Evolutionary conservation across 2,113 vertebrate species (phyloP).

Genomic region (Pipra filicauda): DNA sequence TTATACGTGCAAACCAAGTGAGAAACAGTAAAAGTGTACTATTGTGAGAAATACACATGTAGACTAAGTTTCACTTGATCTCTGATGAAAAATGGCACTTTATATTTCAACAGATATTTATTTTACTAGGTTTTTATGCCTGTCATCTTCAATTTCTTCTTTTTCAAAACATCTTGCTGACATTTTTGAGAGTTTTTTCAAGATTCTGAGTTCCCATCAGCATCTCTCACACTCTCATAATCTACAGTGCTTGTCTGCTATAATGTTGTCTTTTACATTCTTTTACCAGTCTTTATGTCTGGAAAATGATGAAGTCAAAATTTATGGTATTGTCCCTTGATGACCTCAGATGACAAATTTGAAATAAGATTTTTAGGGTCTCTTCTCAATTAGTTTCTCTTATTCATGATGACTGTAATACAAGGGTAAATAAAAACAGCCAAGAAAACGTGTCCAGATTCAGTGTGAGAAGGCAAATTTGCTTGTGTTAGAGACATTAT

Average conservation of each 20-base stretch:
- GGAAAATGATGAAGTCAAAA: neutral
- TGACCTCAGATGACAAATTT: neutral
- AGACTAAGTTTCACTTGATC: conserved; percentile 1
- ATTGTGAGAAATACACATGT: neutral
- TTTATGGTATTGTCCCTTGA: neutral
- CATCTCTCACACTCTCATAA: neutral
- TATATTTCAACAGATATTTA: neutral
- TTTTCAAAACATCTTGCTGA: neutral
- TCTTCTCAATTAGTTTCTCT: neutral
- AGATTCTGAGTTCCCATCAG: neutral
- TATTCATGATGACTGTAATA: neutral
- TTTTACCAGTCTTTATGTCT: neutral
- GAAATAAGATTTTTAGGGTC: neutral
- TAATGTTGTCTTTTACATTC: neutral
- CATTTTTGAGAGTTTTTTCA: neutral
- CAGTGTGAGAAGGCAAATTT: neutral
- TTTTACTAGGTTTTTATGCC: neutral
- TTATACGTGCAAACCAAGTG: neutral
- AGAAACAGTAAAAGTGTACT: neutral
- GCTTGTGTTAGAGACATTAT: neutral
- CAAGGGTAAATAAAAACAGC: neutral
- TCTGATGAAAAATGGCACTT: conserved; percentile 3
- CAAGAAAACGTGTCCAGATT: neutral
- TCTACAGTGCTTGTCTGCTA: neutral
- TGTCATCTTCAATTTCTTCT: neutral